phyloP scores from a whole-genome alignment of 1,140 invertebrate species.

The Drosophila jambulina region DNA sequence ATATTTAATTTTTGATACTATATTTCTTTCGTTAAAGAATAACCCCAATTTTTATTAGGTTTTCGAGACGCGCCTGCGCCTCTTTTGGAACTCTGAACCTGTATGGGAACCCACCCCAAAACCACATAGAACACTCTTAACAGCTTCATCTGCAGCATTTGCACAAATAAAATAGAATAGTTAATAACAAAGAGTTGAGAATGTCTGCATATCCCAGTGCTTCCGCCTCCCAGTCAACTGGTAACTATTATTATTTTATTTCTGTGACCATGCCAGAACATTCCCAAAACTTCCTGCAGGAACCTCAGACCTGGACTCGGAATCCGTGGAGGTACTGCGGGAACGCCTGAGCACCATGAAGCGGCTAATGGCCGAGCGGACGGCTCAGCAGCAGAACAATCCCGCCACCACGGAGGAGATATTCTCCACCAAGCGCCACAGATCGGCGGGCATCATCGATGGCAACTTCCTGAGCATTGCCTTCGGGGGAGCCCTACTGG shows the following conservation, averaged over 20 bases:
- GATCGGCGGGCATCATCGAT: constrained; percentile 89
- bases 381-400: constrained; percentile 85
- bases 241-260: constrained; percentile 22
- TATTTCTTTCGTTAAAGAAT: background rate
- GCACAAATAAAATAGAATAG: constrained; percentile 25
- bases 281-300: constrained; percentile 10
- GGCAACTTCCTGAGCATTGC: constrained; percentile 92
- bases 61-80: constrained; percentile 61
- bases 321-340: constrained; percentile 92
- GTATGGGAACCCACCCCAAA: constrained; percentile 50
- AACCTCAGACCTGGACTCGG: constrained; percentile 87
- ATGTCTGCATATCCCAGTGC: constrained; percentile 59
- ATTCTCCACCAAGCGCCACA: constrained; percentile 85
- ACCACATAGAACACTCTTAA: background rate
- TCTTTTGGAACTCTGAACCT: background rate
- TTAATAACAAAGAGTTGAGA: constrained; percentile 8
- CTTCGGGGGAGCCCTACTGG: constrained; percentile 90
- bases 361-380: constrained; percentile 90
- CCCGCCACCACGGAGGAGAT: constrained; percentile 85
- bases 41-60: background rate
- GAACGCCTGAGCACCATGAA: constrained; percentile 92
- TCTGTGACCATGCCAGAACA: background rate
- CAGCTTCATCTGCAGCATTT: constrained; percentile 19
- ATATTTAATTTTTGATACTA: no score
- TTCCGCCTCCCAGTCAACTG: constrained; percentile 52